Evolutionary conservation across 2,888 invertebrate species (phyloP).

Genomic region (Pseudeuparius sepicola): DNA sequence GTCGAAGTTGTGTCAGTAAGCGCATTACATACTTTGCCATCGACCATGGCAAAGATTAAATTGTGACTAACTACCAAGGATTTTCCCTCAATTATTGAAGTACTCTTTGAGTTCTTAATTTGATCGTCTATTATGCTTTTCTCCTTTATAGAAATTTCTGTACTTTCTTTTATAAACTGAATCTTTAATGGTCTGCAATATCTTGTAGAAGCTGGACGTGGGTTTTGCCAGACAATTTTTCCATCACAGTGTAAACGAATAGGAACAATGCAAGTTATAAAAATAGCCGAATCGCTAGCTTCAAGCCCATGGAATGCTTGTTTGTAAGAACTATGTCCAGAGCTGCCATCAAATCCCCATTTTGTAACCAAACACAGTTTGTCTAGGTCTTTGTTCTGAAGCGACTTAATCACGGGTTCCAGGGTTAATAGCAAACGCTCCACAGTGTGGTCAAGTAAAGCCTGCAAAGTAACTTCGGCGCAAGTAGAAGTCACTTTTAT

Average conservation of each 20-base stretch:
- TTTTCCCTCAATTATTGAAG: background rate
- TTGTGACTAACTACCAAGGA: slow-evolving; percentile 14
- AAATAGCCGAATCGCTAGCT: slow-evolving; percentile 25
- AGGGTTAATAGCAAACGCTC: slow-evolving; percentile 3
- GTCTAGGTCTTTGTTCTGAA: slow-evolving; percentile 2
- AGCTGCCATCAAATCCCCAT: slow-evolving; percentile 1
- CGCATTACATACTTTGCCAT: slow-evolving; percentile 13
- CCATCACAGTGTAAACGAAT: slow-evolving; percentile 26
- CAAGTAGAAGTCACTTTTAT: slow-evolving; percentile 5
- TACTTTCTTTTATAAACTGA: slow-evolving; percentile 27
- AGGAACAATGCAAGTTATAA: slow-evolving; percentile 27
- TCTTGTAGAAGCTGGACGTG: slow-evolving; percentile 24
- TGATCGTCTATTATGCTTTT: background rate
- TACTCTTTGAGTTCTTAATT: no score
- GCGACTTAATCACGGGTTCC: slow-evolving; percentile 6
- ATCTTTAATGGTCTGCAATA: slow-evolving; percentile 29
- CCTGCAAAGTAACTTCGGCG: slow-evolving; percentile 10
- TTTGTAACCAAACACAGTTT: slow-evolving; percentile 9
- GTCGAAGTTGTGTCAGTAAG: slow-evolving; percentile 12
- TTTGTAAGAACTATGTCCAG: background rate
- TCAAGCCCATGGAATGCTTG: slow-evolving; percentile 15
- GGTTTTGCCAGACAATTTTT: slow-evolving; percentile 23
- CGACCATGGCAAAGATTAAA: slow-evolving; percentile 12
- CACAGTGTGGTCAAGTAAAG: slow-evolving; percentile 9
- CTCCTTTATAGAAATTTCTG: background rate